Evolutionary conservation across 2,797 vertebrate species (phyloP), one percentile per base, ranked within the genome.

Genomic region (Menidia menidia): DNA sequence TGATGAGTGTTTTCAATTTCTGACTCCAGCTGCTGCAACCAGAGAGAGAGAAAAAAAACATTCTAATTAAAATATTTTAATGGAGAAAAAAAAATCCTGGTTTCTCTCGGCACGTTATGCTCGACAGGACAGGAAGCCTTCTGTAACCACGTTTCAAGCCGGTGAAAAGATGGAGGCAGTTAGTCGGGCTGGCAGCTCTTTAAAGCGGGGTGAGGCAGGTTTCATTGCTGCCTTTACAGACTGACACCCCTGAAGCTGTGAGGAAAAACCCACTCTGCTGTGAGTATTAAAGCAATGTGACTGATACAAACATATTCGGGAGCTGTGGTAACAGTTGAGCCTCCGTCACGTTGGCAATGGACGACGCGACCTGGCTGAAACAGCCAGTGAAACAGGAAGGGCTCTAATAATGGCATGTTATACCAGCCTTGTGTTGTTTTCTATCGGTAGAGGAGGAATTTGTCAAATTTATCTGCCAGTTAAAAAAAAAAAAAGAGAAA

Each of bases 171-270:
- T 88, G 68, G 86, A 82, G 83, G 82, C 79, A 75, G 85, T 85
- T 62, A 66, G 82, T 68, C 73, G 62, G 75, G 75, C 64, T 81
- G 78, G 84, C 83, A 75, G 76, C 76, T 81, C 69, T 71, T 88
- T 73, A 68, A 76, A 71, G 69, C 77, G 73, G 84, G 77, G 79
- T 80, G 79, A 83, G 73, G 73, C 56, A 68, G 78, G 71, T 85
- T 86, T 84, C 77, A 77, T 69, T 71, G 64, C 71, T 81, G 68
- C 68, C 84, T 87, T 89, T 79, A 86, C 84, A 82, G 73, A 86
- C 82, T 79, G 80, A 78, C 84, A 84, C 62, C 71, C 80, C 71
- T 82, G 72, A 83, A 81, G 75, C 82, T 83, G 78, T 60, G 74
- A 87, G 79, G 56, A 68, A 83, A 88, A 80, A 83, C 79, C 84